Evolutionary conservation across 2,888 invertebrate species (phyloP).

Genomic region (Barypeithes pellucidus): DNA sequence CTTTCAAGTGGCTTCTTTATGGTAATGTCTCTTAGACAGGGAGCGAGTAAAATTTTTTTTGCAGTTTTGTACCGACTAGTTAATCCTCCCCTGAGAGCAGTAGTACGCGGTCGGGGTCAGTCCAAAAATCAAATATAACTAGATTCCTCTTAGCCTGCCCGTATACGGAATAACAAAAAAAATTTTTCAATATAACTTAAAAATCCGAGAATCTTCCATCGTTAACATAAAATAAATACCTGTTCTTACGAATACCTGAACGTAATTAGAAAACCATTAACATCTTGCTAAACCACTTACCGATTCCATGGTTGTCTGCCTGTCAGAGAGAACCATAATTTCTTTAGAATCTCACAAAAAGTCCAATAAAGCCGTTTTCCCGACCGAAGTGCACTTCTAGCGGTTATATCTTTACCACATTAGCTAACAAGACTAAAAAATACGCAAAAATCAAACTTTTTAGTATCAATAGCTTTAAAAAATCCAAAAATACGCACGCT

Average conservation of each 20-base stretch:
- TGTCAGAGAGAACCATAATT: slow-evolving; percentile 49
- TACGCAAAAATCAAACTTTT: slow-evolving; percentile 11
- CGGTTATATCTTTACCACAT: not conserved
- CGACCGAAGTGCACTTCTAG: slow-evolving; percentile 22
- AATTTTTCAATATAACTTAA: not conserved
- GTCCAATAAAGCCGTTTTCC: slow-evolving; percentile 1
- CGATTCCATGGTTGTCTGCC: slow-evolving; percentile 49
- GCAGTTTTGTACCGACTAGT: no score
- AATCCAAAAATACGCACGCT: slow-evolving; percentile 39
- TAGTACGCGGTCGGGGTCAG: no score
- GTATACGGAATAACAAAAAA: not conserved
- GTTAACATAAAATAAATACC: not conserved
- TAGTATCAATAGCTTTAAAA: slow-evolving; percentile 22
- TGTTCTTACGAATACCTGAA: not conserved
- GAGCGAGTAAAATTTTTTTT: no score
- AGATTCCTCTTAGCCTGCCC: no score
- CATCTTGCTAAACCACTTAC: slow-evolving; percentile 43
- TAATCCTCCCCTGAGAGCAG: no score
- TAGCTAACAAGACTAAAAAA: not conserved
- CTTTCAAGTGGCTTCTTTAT: no score
- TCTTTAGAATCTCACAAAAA: slow-evolving; percentile 18
- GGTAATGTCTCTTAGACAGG: no score
- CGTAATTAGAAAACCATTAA: slow-evolving; percentile 18
- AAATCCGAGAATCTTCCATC: not conserved
- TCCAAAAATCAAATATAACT: no score